Conservation (phyloP, 2,888 invertebrate genomes). For the Polymixis flavicincta region DNA sequence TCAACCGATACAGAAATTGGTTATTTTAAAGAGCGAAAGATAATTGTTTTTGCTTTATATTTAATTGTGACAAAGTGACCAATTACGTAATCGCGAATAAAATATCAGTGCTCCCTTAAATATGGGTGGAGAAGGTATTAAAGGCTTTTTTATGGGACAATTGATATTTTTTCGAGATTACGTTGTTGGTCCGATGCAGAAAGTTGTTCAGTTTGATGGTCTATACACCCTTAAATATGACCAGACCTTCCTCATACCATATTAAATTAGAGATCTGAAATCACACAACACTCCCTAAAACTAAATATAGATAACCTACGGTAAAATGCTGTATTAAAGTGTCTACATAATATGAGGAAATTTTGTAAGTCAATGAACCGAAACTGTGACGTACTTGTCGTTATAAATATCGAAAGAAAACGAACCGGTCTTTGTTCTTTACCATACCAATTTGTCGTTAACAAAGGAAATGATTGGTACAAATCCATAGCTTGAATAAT, state of each 20-base stretch:
- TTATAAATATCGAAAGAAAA: constrained; percentile 35
- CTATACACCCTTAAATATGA: background rate
- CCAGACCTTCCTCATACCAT: background rate
- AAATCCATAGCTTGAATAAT: constrained; percentile 35
- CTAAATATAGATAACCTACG: background rate
- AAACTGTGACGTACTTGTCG: constrained; percentile 14
- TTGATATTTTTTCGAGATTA: background rate
- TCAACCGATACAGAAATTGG: constrained; percentile 20
- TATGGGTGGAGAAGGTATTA: background rate
- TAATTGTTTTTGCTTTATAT: background rate
- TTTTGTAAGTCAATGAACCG: constrained; percentile 23
- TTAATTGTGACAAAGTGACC: background rate
- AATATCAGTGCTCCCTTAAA: background rate
- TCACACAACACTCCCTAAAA: background rate
- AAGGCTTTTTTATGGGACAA: background rate
- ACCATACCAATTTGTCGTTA: constrained; percentile 6
- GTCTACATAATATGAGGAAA: background rate
- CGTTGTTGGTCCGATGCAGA: no score
- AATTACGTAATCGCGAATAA: no score
- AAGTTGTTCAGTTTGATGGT: background rate
- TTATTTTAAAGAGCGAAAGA: background rate
- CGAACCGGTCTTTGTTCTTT: constrained; percentile 14
- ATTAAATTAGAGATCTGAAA: background rate
- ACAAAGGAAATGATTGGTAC: constrained; percentile 27
- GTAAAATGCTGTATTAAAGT: background rate